Conservation (phyloP, 2,113 vertebrate species). For the Rattus norvegicus region DNA sequence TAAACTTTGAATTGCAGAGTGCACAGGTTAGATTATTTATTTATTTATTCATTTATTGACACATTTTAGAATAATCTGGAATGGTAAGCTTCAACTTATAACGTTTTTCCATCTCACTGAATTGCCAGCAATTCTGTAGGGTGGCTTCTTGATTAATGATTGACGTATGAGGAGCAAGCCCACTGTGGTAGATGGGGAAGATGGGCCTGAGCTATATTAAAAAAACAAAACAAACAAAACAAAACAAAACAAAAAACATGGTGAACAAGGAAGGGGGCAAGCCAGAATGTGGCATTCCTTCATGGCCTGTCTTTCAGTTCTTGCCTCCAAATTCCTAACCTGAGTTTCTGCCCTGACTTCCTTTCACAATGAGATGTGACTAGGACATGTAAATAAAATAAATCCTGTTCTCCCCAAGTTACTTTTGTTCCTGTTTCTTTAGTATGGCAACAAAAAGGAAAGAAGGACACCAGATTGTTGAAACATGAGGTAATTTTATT, state of each 20-base stretch:
- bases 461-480: not conserved
- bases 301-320: not conserved
- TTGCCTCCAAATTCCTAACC: not conserved
- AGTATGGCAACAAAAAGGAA: not conserved
- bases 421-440: not conserved
- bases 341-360: not conserved
- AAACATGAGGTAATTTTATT: not conserved
- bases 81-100: not conserved
- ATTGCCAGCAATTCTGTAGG: not conserved
- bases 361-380: not conserved
- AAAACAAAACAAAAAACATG: not conserved
- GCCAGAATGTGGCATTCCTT: not conserved
- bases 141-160: not conserved
- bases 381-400: not conserved
- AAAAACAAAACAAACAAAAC: no score
- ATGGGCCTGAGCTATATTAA: not conserved
- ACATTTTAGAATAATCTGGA: not conserved
- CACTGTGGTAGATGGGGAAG: not conserved
- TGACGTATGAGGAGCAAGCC: not conserved
- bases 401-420: not conserved
- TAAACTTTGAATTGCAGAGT: not conserved
- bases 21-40: not conserved
- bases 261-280: not conserved
- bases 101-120: not conserved
- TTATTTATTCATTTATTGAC: not conserved